phyloP scores from a whole-genome alignment of 2,888 invertebrate species.

The Eupeodes latifasciatus region DNA sequence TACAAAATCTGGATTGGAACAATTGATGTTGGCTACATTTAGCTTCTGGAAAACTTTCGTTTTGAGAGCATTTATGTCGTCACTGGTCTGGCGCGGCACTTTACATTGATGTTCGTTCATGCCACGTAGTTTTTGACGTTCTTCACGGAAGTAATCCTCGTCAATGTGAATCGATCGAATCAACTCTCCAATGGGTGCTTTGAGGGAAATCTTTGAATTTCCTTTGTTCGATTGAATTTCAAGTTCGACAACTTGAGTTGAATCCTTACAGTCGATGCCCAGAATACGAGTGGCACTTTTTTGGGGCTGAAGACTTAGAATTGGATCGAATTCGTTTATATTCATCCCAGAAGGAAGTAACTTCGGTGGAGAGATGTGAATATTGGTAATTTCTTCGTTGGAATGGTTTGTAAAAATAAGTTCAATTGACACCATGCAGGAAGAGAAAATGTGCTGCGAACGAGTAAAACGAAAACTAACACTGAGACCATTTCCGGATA shows the following conservation, averaged over 20 bases:
- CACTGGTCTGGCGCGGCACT: conserved; percentile 42
- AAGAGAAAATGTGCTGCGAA: conserved; percentile 92
- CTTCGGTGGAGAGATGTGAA: conserved; percentile 87
- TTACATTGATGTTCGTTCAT: conserved; percentile 92
- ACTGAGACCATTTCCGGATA: conserved; percentile 88
- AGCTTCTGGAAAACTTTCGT: conserved; percentile 90
- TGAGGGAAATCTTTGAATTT: conserved; percentile 87
- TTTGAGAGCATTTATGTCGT: conserved; percentile 79
- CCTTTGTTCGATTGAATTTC: conserved; percentile 89
- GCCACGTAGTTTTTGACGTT: conserved; percentile 93
- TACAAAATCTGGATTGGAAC: conserved; percentile 76
- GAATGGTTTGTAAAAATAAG: conserved; percentile 91
- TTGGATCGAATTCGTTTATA: conserved; percentile 90
- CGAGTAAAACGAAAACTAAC: conserved; percentile 90
- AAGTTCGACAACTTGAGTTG: conserved; percentile 94
- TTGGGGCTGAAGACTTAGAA: conserved; percentile 87
- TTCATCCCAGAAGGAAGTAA: conserved; percentile 88
- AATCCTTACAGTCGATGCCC: conserved; percentile 96
- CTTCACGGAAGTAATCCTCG: conserved; percentile 88
- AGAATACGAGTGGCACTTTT: conserved; percentile 88
- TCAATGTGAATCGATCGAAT: conserved; percentile 91
- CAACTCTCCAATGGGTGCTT: conserved; percentile 94
- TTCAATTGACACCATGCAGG: conserved; percentile 92
- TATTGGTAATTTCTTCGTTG: conserved; percentile 82
- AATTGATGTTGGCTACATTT: conserved; percentile 88